These are phyloP conservation scores for Eulemur mongoz DNA, from an alignment of 2,797 vertebrate genomes.

Conservation along the genomic window DNA sequence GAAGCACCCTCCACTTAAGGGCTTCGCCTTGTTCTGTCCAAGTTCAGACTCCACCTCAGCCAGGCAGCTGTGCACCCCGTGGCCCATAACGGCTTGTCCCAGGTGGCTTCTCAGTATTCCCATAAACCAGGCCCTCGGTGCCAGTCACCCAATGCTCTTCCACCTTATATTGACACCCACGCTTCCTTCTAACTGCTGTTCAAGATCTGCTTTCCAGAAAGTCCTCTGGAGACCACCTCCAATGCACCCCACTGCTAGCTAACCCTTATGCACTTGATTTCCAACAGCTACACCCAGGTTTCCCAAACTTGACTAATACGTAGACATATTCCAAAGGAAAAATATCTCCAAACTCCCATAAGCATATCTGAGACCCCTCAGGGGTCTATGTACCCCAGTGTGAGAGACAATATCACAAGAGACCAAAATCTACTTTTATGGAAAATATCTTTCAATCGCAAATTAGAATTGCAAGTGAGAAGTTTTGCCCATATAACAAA, in stretches of 20 bases:
- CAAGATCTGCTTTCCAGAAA: constrained; percentile 10
- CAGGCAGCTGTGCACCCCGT: accelerated
- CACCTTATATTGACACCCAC: not conserved
- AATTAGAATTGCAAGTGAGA: constrained; percentile 8
- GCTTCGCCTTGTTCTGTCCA: not conserved
- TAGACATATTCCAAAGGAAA: not conserved
- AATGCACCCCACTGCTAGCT: accelerated
- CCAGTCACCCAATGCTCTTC: not conserved
- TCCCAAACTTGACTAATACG: not conserved
- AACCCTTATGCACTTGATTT: not conserved
- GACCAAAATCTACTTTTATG: constrained; percentile 19
- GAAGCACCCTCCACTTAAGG: not conserved
- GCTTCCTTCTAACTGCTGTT: not conserved
- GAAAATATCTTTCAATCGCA: not conserved
- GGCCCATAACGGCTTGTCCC: not conserved
- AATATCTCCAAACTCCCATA: not conserved
- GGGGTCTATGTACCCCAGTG: not conserved
- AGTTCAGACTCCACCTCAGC: not conserved
- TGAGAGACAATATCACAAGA: not conserved
- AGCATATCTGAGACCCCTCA: not conserved
- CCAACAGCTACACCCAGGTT: not conserved
- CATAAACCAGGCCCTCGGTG: not conserved
- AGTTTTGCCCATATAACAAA: not conserved
- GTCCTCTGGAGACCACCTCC: not conserved
- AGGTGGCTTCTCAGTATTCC: not conserved